Base-by-base conservation (phyloP, 2,888 invertebrate species). In the Timandra comae region DNA sequence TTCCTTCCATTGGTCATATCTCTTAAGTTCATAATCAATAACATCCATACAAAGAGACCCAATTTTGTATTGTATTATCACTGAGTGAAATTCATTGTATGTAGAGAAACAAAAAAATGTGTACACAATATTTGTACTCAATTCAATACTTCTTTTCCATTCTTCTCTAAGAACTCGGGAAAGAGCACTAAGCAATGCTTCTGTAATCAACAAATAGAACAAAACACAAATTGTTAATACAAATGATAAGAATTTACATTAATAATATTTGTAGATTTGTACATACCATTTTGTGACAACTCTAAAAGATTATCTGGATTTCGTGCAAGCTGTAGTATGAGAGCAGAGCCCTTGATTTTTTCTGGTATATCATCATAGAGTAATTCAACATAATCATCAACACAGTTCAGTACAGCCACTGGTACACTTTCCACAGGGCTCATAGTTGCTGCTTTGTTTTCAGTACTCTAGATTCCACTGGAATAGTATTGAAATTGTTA, bases 101-200 rank as follows among this genome's bases (percentile, higher is more conserved):
- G 95, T 94, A 7, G 99, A 98, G 70, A 99, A 97, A 70, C 97
- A 98, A 73, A 97, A 97, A 84, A 99, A 99, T 58, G 96, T 95
- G 71, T 97, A 96, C 46, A 98, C 93, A 64, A 99, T 95, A 77
- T 98, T 98, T 52, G 97, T 98, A 54, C 97, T 96, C 38, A 99
- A 82, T 71, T 99, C 98, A 60, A 98, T 93, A 72, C 96, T 98
- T 67, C 95, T 92, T 76, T 95, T 95, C 95, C 98, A 99, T 81
- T 99, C 99, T 86, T 99, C 99, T 49, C 98, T 90, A 33, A 99
- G 86, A 19, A 99, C 97, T 64, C 99, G 89, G 7, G 98, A 95
- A 53, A 99, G 87, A 23, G 98, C 99, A 82, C 98, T 98, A 30
- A 99, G 87, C 33, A 98, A 90, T 23, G 97, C 96, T 85, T 99